Evolutionary conservation across 2,888 invertebrate genomes (phyloP), one percentile per base, ranked within the genome.

Genomic region (Drosophila seclusa): DNA sequence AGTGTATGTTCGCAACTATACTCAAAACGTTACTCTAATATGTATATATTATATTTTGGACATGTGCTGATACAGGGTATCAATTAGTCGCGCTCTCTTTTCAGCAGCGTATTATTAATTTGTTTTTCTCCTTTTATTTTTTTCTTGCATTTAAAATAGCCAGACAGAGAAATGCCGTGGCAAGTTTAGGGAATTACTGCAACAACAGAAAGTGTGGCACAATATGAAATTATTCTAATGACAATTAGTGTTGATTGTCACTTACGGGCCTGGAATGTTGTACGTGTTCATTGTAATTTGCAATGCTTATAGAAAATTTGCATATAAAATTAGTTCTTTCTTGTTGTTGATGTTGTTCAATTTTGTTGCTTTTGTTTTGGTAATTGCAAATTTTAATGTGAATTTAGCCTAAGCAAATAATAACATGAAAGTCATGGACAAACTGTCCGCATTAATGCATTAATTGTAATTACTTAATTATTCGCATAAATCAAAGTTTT

Each of bases 221-320:
- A 84, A 87, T 87, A 87, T 85, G 80, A 89, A 89, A 87, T 87
- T 87, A 89, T 89, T 83, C 83, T 87, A 87, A 87, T 87, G 88
- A 83, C 89, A 89, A 87, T 87, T 87, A 89, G 87, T 88, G 90
- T 87, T 87, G 89, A 87, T 87, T 87, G 87, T 89, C 87, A 88
- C 90, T 87, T 87, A 82, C 76, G 73, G 79, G 45, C 40, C 55
- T 29, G 73, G 68, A 83, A 85, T 86, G 75, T 59, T 69, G 53
- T 68, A 68, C 65, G 79, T 77, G 81, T 76, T 67, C 68, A 83
- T 88, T 86, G 70, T 80, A 86, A 83, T 84, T 75, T 81, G 68
- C 66, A 60, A 64, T 80, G 80, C 78, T 78, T 77, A 75, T 70
- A 63, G 67, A 45, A 88, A 81, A 87, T 87, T 86, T 85, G 80